Evolutionary conservation across 2,797 vertebrate species (phyloP), one percentile per base, ranked within the genome.

Genomic region (Lepilemur ruficaudatus): DNA sequence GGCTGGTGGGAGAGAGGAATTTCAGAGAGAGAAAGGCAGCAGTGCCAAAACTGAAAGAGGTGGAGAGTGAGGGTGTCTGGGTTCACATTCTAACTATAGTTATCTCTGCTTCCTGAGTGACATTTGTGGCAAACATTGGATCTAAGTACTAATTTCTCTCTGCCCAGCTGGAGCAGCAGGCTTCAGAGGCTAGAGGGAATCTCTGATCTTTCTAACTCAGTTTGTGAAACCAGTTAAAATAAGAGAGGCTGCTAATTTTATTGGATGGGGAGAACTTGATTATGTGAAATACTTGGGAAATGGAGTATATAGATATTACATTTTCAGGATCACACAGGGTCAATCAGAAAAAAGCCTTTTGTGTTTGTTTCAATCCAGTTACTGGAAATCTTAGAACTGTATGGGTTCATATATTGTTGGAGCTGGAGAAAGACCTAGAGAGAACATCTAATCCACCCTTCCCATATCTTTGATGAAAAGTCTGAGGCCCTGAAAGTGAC

Each of bases 171-270:
- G 65, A 73, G 30, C 61, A 82, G 35, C 75, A 67, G 69, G 72
- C 61, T 90, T 67, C 61, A 93, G 76, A 79, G 41, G 55, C 57
- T 32, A 46, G 52, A 63, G 20, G 79, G 25, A 75, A 28, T 65
- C n/a, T 87, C 55, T 91, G 78, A 35, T 72, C 72, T 82, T 92
- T 87, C 52, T 83, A 52, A 91, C 32, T 55, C 70, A 89, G 57
- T 95, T 79, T 94, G 61, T 92, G 30, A 94, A 95, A 79, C 32
- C 32, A 84, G 82, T 87, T 78, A 69, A 82, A 59, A 89, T 15
- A 50, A 61, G 48, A 91, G 43, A 61, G 55, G 55, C 70, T 83
- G 23, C 63, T 89, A 30, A 92, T 87, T 59, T 92, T 65, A 89
- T 38, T 55, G 84, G 80, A 41, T 35, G 81, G n/a, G 52, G 41